Conservation (phyloP, 2,888 invertebrate genomes). For the Archaeoteleia sp. region DNA sequence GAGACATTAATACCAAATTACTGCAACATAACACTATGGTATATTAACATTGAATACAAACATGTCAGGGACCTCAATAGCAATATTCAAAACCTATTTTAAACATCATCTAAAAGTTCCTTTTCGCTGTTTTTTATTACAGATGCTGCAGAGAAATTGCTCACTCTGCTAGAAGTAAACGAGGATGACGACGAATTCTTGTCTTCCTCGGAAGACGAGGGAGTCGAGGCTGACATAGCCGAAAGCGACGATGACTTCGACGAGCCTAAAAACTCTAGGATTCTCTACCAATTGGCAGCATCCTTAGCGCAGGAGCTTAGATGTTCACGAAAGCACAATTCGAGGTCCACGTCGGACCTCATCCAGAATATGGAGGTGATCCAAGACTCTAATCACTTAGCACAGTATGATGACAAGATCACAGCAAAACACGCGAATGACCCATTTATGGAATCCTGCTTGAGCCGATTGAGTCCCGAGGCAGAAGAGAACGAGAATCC, state of each 20-base stretch:
- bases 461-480: slow-evolving; percentile 27
- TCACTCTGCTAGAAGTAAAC: slow-evolving; percentile 65
- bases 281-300: slow-evolving; percentile 65
- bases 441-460: not conserved
- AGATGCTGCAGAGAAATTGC: slow-evolving; percentile 68
- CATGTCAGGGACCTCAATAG: no score
- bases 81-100: no score
- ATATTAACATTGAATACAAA: no score
- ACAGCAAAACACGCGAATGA: not conserved
- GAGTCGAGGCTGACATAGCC: slow-evolving; percentile 67
- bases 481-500: slow-evolving; percentile 26
- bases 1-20: no score
- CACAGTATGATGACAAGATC: slow-evolving; percentile 11
- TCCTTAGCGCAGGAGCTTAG: slow-evolving; percentile 66
- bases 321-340: slow-evolving; percentile 53
- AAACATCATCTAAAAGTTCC: no score
- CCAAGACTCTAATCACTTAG: slow-evolving; percentile 44
- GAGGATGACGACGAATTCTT: slow-evolving; percentile 61
- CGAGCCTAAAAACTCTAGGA: slow-evolving; percentile 55
- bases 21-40: no score
- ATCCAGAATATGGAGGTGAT: slow-evolving; percentile 58
- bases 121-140: slow-evolving; percentile 24
- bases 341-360: slow-evolving; percentile 11
- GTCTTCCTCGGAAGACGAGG: slow-evolving; percentile 69
- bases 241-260: slow-evolving; percentile 56